Evolutionary conservation across 2,888 invertebrate genomes (phyloP).

Genomic region (Laothoe populi): DNA sequence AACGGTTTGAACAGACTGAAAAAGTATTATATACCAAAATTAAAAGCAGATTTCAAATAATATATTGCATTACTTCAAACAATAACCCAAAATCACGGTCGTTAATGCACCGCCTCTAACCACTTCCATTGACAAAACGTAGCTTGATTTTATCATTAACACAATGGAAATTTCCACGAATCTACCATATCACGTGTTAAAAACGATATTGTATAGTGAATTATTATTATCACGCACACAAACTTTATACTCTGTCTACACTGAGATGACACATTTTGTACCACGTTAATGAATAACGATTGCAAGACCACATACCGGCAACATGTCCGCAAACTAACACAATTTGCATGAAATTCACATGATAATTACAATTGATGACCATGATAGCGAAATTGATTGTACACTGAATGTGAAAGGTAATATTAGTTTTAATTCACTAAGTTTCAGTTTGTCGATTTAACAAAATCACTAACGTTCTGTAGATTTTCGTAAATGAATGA

Average conservation of each 20-base stretch:
- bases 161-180: conserved; percentile 81
- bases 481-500: conserved; percentile 65
- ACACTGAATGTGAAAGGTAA: conserved; percentile 23
- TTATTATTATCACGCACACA: conserved; percentile 55
- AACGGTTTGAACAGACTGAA: conserved; percentile 20
- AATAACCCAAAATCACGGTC: conserved; percentile 78
- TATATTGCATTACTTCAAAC: conserved; percentile 74
- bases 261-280: conserved; percentile 55
- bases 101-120: conserved; percentile 78
- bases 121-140: conserved; percentile 71
- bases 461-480: conserved; percentile 31
- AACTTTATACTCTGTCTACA: conserved; percentile 55
- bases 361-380: conserved; percentile 45
- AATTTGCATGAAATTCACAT: conserved; percentile 73
- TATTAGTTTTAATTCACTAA: conserved; percentile 32
- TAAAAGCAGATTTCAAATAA: conserved; percentile 69
- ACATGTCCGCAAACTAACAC: conserved; percentile 68
- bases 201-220: conserved; percentile 44
- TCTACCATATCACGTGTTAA: conserved; percentile 62
- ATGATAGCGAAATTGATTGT: conserved; percentile 36
- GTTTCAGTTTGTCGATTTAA: conserved; percentile 17
- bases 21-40: background rate
- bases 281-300: conserved; percentile 57
- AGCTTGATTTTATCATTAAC: conserved; percentile 70
- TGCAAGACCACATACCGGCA: conserved; percentile 59